Evolutionary conservation across 2,113 vertebrate species (phyloP).

Genomic region (Aplodontia rufa): DNA sequence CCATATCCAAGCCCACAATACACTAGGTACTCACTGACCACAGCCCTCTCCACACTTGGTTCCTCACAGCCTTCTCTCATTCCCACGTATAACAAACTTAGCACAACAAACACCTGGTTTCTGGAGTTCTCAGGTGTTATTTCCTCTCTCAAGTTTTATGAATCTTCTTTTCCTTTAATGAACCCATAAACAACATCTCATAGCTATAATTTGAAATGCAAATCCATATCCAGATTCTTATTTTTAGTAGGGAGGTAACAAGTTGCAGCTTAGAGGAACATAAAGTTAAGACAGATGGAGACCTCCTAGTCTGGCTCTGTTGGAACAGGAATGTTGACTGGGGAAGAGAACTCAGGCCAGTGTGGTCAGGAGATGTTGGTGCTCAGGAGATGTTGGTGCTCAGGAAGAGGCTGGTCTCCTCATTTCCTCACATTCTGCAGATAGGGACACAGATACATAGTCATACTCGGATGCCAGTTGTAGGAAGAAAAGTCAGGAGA

Average conservation of each 20-base stretch:
- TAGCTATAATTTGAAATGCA: background rate
- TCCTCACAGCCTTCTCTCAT: background rate
- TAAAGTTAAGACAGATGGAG: background rate
- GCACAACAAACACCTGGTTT: too few relatives aligned
- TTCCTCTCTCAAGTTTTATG: background rate
- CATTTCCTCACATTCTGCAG: background rate
- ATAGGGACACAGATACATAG: background rate
- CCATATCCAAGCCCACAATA: too few relatives aligned
- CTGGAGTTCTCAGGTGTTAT: background rate
- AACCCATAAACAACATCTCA: background rate
- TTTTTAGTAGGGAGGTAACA: background rate
- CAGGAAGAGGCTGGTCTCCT: background rate
- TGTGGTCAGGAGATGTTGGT: rapidly evolving
- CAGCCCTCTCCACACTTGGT: too few relatives aligned
- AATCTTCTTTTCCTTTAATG: background rate
- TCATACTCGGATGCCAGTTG: background rate
- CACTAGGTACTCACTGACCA: too few relatives aligned
- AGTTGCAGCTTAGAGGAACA: background rate
- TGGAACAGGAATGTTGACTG: background rate
- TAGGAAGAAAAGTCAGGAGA: background rate
- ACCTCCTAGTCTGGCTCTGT: too few relatives aligned
- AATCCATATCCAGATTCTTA: background rate
- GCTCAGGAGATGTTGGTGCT: too few relatives aligned
- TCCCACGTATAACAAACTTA: background rate
- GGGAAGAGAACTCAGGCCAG: background rate